These are phyloP conservation scores for Ciconia maguari DNA, from an alignment of 2,113 vertebrate species.

Conservation along the genomic window DNA sequence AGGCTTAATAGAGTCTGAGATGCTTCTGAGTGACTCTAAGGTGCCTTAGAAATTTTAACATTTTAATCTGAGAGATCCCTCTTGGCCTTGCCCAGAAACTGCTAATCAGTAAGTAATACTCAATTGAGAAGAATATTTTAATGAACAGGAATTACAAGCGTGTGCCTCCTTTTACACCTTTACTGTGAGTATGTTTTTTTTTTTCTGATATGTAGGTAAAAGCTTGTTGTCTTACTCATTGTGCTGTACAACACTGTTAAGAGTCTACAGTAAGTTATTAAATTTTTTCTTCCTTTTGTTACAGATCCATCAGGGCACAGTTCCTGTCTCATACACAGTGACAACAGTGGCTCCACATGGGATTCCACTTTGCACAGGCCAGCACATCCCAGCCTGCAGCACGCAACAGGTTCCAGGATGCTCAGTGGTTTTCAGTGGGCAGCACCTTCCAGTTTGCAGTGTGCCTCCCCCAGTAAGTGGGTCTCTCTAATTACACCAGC, in stretches of 20 bases:
- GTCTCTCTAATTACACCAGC: background rate
- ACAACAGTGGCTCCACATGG: constrained; percentile 91
- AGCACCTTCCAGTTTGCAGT: constrained; percentile 95
- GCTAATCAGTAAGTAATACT: background rate
- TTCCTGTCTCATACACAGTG: constrained; percentile 94
- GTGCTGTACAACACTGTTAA: background rate
- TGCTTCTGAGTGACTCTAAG: background rate
- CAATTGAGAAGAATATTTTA: background rate
- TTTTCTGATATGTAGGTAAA: background rate
- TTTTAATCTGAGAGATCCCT: background rate
- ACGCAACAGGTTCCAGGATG: constrained; percentile 92
- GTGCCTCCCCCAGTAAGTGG: constrained; percentile 85
- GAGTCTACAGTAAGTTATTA: background rate
- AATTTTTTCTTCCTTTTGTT: background rate
- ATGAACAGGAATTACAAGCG: background rate
- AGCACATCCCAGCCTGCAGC: constrained; percentile 92
- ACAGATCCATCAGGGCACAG: constrained; percentile 90
- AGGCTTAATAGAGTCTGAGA: background rate
- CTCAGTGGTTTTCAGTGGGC: constrained; percentile 95
- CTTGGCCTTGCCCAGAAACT: background rate
- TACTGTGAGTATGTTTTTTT: background rate
- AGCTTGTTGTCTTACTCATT: background rate
- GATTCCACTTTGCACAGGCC: constrained; percentile 91
- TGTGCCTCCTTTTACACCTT: background rate
- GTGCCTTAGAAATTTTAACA: background rate